Evolutionary conservation across 2,888 invertebrate genomes (phyloP).

Genomic region (Brenthis hecate): DNA sequence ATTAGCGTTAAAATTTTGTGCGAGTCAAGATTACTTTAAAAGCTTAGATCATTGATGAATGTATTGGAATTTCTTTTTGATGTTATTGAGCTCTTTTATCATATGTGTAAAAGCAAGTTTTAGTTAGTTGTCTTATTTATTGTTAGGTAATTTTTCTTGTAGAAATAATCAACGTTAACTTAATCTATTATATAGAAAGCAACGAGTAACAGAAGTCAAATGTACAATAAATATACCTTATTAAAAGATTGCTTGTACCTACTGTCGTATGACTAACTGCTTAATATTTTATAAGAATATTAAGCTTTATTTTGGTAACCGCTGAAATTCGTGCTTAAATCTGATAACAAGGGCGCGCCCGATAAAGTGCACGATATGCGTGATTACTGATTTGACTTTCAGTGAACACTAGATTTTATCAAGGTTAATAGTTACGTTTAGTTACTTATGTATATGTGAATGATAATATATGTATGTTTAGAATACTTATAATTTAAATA

Average conservation of each 20-base stretch:
- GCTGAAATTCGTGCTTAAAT: conserved; percentile 27
- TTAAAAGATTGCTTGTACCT: conserved; percentile 24
- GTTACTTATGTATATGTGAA: conserved; percentile 12
- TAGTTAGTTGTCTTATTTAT: no score
- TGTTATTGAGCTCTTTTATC: no score
- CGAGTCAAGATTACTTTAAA: not conserved
- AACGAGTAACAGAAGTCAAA: not conserved
- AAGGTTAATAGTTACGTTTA: conserved; percentile 22
- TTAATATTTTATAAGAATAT: conserved; percentile 29
- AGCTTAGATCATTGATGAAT: not conserved
- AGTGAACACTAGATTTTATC: conserved; percentile 26
- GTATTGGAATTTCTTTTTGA: no score
- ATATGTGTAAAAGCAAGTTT: no score
- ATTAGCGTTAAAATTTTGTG: conserved; percentile 7
- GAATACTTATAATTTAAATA: conserved; percentile 18
- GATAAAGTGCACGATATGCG: conserved; percentile 32
- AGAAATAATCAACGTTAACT: no score
- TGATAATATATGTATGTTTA: conserved; percentile 11
- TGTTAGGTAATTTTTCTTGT: no score
- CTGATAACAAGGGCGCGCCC: conserved; percentile 28
- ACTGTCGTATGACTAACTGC: conserved; percentile 27
- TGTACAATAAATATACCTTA: not conserved
- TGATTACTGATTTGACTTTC: conserved; percentile 21
- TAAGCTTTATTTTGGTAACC: conserved; percentile 26
- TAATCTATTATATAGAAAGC: no score